Percentiles rank a stretch among this genome's conserved stretches.
phyloP scores from a whole-genome alignment of 2,888 invertebrate genomes.

The Euzetes globulus region DNA sequence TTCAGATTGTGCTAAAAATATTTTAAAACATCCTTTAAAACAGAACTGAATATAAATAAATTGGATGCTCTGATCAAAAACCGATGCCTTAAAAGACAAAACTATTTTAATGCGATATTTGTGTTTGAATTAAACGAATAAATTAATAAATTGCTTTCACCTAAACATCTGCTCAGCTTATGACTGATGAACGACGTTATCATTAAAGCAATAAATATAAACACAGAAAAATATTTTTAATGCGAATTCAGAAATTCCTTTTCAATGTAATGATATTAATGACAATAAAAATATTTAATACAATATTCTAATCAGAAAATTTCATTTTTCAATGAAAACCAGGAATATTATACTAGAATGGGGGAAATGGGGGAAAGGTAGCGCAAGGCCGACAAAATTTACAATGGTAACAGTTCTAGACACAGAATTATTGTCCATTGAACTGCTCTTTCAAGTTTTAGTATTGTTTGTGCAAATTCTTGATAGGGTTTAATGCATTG shows the following conservation, averaged over 20 bases:
- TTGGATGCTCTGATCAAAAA: no score
- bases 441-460: no score
- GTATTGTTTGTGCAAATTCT: no score
- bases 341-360: no score
- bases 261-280: neutral
- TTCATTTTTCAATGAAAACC: neutral
- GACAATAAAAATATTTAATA: neutral
- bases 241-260: neutral
- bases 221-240: slow-evolving; percentile 6
- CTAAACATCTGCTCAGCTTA: neutral
- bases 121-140: neutral
- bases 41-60: no score
- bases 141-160: slow-evolving; percentile 4
- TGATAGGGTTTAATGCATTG: neutral
- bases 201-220: slow-evolving; percentile 13
- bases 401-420: no score
- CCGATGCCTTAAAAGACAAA: neutral
- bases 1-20: no score
- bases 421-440: no score
- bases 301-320: neutral
- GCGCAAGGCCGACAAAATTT: no score
- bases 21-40: no score
- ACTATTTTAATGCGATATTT: neutral
- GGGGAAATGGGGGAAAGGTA: no score
- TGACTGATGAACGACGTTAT: slow-evolving; percentile 15